Percentiles rank a stretch among this genome's conserved stretches.
phyloP scores from a whole-genome alignment of 2,113 vertebrate genomes.

The Erinaceus europaeus region DNA sequence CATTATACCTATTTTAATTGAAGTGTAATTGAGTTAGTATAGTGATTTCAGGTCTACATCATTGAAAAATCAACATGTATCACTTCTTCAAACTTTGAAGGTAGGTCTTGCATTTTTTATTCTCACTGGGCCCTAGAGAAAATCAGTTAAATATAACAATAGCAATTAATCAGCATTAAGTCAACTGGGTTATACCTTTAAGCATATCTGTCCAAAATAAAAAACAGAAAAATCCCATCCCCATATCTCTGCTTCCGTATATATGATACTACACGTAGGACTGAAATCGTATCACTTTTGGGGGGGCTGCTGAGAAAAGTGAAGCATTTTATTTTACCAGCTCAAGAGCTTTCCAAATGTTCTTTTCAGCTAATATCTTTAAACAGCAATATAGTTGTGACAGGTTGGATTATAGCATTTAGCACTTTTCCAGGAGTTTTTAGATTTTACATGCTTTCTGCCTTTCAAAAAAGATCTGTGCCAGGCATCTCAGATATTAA shows the following conservation, averaged over 20 bases:
- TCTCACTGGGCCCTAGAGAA: background rate
- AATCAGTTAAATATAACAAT: background rate
- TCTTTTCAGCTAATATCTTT: constrained; percentile 83
- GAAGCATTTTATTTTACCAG: constrained; percentile 79
- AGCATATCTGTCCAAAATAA: background rate
- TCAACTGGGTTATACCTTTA: background rate
- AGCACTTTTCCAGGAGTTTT: constrained; percentile 79
- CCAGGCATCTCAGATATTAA: constrained; percentile 77
- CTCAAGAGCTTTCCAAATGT: constrained; percentile 80
- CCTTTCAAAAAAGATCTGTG: constrained; percentile 79
- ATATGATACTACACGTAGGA: constrained; percentile 64
- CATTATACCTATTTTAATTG: too few species aligned
- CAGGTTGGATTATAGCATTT: constrained; percentile 82
- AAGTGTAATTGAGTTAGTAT: too few species aligned
- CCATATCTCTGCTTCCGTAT: background rate
- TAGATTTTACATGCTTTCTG: constrained; percentile 78
- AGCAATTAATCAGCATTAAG: background rate
- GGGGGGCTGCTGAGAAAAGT: constrained; percentile 72
- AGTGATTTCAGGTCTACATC: too few species aligned
- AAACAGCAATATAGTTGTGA: constrained; percentile 81
- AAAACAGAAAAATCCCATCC: background rate
- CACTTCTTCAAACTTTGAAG: too few species aligned
- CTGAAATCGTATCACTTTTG: constrained; percentile 73
- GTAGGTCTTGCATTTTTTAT: background rate
- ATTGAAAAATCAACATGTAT: too few species aligned